Percentiles rank a stretch among this genome's conserved stretches.
phyloP scores from a whole-genome alignment of 1,140 invertebrate species.

The Steinernema feltiae region DNA sequence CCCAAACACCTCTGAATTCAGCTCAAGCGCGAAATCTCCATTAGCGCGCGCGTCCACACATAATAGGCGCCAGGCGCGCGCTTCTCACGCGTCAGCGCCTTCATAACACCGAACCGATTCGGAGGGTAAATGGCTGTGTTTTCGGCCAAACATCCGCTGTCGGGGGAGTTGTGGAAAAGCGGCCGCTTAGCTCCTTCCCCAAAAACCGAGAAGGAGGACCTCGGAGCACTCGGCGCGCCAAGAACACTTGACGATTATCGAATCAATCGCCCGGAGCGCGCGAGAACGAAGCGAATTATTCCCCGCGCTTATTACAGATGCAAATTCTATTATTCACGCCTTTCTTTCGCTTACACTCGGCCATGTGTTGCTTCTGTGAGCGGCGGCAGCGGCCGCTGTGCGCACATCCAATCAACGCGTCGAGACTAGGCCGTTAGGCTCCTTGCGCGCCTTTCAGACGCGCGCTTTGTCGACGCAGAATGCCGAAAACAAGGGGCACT shows the following conservation, averaged over 20 bases:
- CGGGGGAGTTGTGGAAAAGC: too few species aligned
- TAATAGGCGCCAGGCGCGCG: neutral
- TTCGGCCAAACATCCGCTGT: neutral
- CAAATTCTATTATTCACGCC: slow-evolving; percentile 14
- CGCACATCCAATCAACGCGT: neutral
- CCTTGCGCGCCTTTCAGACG: neutral
- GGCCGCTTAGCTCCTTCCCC: neutral
- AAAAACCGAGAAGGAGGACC: too few species aligned
- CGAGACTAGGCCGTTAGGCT: neutral
- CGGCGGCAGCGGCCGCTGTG: too few species aligned
- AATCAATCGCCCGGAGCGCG: slow-evolving; percentile 6
- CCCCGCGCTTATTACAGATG: slow-evolving; percentile 8
- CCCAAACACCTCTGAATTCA: neutral
- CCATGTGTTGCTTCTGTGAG: slow-evolving; percentile 7
- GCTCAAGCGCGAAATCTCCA: slow-evolving; percentile 5
- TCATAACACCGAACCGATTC: neutral
- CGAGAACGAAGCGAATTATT: neutral
- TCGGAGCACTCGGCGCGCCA: too few species aligned
- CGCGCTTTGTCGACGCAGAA: neutral
- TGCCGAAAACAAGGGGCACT: neutral
- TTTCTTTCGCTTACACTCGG: slow-evolving; percentile 5
- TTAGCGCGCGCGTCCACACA: neutral
- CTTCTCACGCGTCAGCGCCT: neutral
- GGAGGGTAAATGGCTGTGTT: neutral
- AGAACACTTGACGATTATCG: slow-evolving; percentile 12